Conservation (phyloP, 2,113 vertebrate species). For the Nibea albiflora region DNA sequence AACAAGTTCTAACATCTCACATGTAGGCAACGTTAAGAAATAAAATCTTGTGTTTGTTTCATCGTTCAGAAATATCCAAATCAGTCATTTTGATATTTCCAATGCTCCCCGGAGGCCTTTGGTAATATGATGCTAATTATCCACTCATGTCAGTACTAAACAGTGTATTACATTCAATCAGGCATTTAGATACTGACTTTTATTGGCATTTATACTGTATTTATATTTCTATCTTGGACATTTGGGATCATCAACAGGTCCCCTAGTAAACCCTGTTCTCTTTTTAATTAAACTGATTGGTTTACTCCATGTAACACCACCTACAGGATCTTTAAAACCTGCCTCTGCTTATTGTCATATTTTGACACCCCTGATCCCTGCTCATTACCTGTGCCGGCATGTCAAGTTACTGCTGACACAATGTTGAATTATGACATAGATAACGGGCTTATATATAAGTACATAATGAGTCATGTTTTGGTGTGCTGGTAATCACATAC, state of each 20-base stretch:
- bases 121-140: background rate
- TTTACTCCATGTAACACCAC: background rate
- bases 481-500: background rate
- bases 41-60: background rate
- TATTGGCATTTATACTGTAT: background rate
- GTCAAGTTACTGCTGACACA: background rate
- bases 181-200: background rate
- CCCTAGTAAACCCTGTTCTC: background rate
- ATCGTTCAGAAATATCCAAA: too few relatives aligned
- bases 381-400: conserved; percentile 5
- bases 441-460: background rate
- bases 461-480: background rate
- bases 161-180: background rate
- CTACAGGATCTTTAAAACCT: background rate
- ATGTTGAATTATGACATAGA: background rate
- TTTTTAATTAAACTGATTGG: background rate
- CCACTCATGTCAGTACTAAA: background rate
- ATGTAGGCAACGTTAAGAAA: background rate
- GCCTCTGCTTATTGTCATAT: background rate
- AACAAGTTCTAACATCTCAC: background rate
- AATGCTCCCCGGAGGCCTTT: background rate
- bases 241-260: background rate
- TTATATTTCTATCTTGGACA: too few relatives aligned
- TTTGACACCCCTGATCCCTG: background rate
- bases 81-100: background rate